Conservation (phyloP, 1,140 invertebrate species). For the Panagrolaimus sp. region DNA sequence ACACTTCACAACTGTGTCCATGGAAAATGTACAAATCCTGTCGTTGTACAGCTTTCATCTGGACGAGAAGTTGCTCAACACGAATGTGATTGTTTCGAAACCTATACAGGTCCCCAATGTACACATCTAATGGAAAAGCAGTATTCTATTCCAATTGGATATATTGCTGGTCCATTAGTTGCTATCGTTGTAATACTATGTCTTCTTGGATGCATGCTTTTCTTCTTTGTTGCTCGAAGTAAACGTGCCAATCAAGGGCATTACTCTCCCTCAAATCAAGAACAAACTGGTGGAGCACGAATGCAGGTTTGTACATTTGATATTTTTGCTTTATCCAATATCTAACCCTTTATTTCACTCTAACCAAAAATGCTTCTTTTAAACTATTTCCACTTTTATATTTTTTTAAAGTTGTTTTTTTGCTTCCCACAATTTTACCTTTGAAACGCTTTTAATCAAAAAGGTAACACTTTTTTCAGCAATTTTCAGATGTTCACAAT, state of each 20-base stretch:
- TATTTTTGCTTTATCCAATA: not conserved
- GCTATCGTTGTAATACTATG: conserved; percentile 44
- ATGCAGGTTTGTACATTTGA: not conserved
- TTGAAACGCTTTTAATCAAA: not conserved
- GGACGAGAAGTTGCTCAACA: conserved; percentile 35
- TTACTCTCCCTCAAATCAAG: not conserved
- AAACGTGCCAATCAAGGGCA: conserved; percentile 39
- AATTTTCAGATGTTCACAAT: conserved; percentile 10
- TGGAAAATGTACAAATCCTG: conserved; percentile 45
- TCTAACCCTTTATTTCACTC: not conserved
- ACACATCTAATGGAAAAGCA: conserved; percentile 38
- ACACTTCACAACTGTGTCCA: conserved; percentile 53
- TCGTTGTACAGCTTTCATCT: conserved; percentile 23
- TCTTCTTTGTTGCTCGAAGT: conserved; percentile 49
- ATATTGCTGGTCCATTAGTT: conserved; percentile 49
- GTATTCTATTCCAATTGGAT: conserved; percentile 39
- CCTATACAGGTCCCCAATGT: conserved; percentile 45
- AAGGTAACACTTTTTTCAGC: conserved; percentile 13
- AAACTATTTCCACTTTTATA: not conserved
- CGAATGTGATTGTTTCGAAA: conserved; percentile 48
- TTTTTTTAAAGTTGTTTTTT: not conserved
- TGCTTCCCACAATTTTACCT: not conserved
- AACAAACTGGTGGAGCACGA: not conserved
- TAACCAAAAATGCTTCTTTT: not conserved
- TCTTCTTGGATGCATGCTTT: conserved; percentile 45